These are phyloP conservation scores for Brachyhypopomus gauderio DNA, from an alignment of 2,113 vertebrate genomes.

Conservation along the genomic window DNA sequence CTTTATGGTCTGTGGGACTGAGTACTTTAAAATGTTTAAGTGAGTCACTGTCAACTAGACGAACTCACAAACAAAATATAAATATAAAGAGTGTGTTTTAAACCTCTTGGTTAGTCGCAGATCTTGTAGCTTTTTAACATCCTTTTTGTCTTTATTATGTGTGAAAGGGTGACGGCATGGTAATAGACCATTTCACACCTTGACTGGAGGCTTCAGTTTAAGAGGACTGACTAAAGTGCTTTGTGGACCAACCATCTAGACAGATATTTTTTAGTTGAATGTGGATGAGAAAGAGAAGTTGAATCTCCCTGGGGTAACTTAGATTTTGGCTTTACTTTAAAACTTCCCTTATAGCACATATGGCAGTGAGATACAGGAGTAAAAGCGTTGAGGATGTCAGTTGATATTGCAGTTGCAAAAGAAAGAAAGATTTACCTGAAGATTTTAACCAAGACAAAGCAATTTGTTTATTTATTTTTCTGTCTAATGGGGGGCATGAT, in stretches of 20 bases:
- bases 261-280: slow-evolving; percentile 1
- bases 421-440: neutral
- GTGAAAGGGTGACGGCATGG: neutral
- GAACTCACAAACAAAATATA: neutral
- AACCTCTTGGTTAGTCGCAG: neutral
- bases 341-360: neutral
- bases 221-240: neutral
- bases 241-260: neutral
- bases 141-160: slow-evolving; percentile 11
- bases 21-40: neutral
- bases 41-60: neutral
- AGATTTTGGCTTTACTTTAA: slow-evolving; percentile 6
- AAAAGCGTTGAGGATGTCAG: neutral
- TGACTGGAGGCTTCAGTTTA: neutral
- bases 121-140: neutral
- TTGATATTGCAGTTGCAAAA: neutral
- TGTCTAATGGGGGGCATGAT: neutral
- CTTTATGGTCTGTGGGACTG: slow-evolving; percentile 13
- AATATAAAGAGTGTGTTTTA: neutral
- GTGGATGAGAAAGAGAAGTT: neutral
- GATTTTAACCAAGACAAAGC: too few species aligned
- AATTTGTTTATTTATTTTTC: neutral
- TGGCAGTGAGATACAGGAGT: neutral
- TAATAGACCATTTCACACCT: slow-evolving; percentile 6
- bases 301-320: neutral